Evolutionary conservation across 2,797 vertebrate species (phyloP), one percentile per base, ranked within the genome.

Genomic region (Pangasius mekongensis): DNA sequence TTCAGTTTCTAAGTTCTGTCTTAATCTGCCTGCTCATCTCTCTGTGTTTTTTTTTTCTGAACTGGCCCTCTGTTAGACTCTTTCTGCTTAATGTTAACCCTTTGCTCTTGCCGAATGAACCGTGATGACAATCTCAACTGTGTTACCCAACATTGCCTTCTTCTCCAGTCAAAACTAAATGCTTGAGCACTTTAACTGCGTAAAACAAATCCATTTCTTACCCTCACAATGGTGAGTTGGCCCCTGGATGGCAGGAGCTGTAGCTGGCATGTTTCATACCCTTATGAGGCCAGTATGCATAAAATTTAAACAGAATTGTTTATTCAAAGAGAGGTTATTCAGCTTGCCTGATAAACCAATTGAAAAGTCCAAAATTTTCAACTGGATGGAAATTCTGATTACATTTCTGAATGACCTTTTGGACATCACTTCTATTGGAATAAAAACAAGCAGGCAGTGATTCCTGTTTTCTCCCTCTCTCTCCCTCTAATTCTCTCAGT

Each of bases 81-180:
- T 81, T 88, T 69, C 43, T 66, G 76, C 93, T 94, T 93, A 94
- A 92, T 91, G 89, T 94, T 67, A 93, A 94, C 94, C 92, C 93
- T 94, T 93, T 95, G 95, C 93, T 95, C 86, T 84, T 67, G 49
- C 86, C 86, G 87, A 76, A 82, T 74, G 78, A 89, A 89, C 85
- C 77, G 95, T 96, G 95, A 96, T 96, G 96, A 96, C 96, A 96
- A 96, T 97, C 96, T 95, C 94, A 94, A 93, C 94, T 94, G 94
- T 94, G 92, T 94, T 95, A 85, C 91, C 93, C 92, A 91, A 93
- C 94, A 93, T 93, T 89, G 93, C 94, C 94, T 94, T 95, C 91
- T 94, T 89, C 89, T 71, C 85, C 78, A 92, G 92, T 94, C 94
- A 95, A 94, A 95, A 93, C 92, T 93, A 92, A 95, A 94, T 94